phyloP scores from a whole-genome alignment of 1,140 invertebrate genomes.

The Pseudomyrmex cubaensis region DNA sequence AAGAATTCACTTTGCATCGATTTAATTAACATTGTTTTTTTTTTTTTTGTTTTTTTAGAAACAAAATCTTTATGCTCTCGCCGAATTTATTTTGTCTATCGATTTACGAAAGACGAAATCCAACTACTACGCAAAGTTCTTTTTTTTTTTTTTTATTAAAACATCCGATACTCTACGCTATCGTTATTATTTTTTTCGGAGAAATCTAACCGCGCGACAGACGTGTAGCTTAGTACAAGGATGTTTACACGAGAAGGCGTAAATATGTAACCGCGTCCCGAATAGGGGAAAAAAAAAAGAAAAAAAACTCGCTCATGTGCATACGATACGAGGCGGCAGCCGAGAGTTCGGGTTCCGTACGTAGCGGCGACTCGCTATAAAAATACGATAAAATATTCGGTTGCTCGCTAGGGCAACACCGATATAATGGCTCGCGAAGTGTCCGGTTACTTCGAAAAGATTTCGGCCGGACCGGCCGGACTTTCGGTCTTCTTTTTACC shows the following conservation, averaged over 20 bases:
- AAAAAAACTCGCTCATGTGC: slow-evolving; percentile 45
- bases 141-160: neutral
- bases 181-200: slow-evolving; percentile 23
- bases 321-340: slow-evolving; percentile 36
- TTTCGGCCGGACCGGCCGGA: slow-evolving; percentile 13
- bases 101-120: neutral
- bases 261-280: slow-evolving; percentile 49
- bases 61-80: neutral
- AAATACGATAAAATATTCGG: slow-evolving; percentile 65
- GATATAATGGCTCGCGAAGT: slow-evolving; percentile 46
- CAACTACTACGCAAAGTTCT: neutral
- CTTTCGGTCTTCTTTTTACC: slow-evolving; percentile 7
- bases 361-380: slow-evolving; percentile 49
- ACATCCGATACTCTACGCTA: neutral
- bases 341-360: neutral
- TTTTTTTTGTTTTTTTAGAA: neutral
- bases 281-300: neutral
- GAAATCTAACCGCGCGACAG: slow-evolving; percentile 28
- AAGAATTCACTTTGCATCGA: neutral
- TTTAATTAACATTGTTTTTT: neutral
- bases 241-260: slow-evolving; percentile 63
- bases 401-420: slow-evolving; percentile 43
- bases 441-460: slow-evolving; percentile 43
- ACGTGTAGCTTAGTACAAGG: slow-evolving; percentile 6
- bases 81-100: neutral